phyloP scores from a whole-genome alignment of 1,140 invertebrate species.

The Lepidostoma basale region DNA sequence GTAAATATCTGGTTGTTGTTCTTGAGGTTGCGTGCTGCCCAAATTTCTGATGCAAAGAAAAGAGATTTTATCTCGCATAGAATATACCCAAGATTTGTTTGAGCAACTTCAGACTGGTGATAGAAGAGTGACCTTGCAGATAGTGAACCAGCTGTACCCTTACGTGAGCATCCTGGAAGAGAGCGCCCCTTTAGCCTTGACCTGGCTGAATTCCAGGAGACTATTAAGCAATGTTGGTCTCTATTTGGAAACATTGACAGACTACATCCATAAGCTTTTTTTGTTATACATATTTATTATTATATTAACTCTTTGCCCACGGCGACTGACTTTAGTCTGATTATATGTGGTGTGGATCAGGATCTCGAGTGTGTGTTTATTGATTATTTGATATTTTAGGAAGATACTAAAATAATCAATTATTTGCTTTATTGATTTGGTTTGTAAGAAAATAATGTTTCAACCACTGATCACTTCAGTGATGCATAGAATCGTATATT shows the following conservation, averaged over 20 bases:
- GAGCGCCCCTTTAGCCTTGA: constrained; percentile 58
- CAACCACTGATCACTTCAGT: too few species aligned
- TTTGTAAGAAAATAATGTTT: too few species aligned
- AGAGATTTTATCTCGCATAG: constrained; percentile 38
- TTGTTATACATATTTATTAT: too few species aligned
- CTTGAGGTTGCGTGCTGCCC: constrained; percentile 50
- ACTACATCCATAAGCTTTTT: too few species aligned
- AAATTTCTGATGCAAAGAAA: constrained; percentile 44
- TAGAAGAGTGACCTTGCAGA: constrained; percentile 53
- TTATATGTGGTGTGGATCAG: too few species aligned
- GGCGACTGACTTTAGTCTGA: too few species aligned
- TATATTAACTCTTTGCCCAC: too few species aligned
- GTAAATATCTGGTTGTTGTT: constrained; percentile 74
- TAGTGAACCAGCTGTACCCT: constrained; percentile 58
- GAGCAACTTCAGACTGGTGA: constrained; percentile 57
- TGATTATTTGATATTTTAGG: too few species aligned
- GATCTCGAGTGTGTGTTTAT: too few species aligned
- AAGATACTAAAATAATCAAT: too few species aligned
- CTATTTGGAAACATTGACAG: constrained; percentile 51
- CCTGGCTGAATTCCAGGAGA: constrained; percentile 54
- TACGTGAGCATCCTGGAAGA: constrained; percentile 56
- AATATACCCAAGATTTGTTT: constrained; percentile 46
- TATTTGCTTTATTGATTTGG: too few species aligned
- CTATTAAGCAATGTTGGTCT: constrained; percentile 54
- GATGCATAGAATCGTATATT: too few species aligned